Base-by-base conservation (phyloP, 1,140 invertebrate genomes). In the Brachionus rubens region DNA sequence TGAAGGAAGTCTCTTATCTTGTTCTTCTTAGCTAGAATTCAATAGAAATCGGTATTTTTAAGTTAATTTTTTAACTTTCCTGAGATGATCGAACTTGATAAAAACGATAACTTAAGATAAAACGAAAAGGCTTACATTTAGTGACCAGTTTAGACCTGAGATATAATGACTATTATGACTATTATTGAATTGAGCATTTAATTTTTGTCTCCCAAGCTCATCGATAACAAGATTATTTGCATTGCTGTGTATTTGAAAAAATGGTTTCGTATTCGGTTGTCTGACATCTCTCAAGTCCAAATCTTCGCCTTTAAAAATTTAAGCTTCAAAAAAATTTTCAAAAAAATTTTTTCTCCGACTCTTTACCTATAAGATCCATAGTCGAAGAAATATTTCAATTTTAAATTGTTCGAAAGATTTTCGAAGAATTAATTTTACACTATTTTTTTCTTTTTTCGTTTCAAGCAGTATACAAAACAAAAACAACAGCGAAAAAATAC, bases 361-460 rank as follows among this genome's bases (percentile, higher is more conserved):
- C 19, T 28, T 24, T 65, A 65, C 68, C 68, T 50, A 48, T 40
- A 50, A 72, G 50, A 19, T 72, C 68, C 68, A 72, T 72, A 24
- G 12, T 43, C 43, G 14, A 43, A 65, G 59, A 24, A 65, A 65
- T 65, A 65, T 65, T 65, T 65, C 59, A 65, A n/a, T n/a, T n/a
- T n/a, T n/a, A n/a, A n/a, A n/a, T n/a, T n/a, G n/a, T n/a, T n/a
- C n/a, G n/a, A n/a, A n/a, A n/a, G n/a, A n/a, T n/a, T 5, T 5
- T 36, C 33, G 3, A 36, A 36, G 33, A 36, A 36, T 36, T 36
- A 36, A 36, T 5, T 36, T 36, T 36, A 9, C 33, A 46, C 14
- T 46, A 7, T 46, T 46, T 46, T 14, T 14, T 46, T 46, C 43
- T 14, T 10, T 46, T 46, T 5, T 14, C 43, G 3, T 67, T 14